A percentile compares a stretch with the other conserved stretches of the same genome.
These are phyloP conservation scores for Otolemur crassicaudatus DNA, from an alignment of 2,797 vertebrate genomes.

Conservation along the genomic window DNA sequence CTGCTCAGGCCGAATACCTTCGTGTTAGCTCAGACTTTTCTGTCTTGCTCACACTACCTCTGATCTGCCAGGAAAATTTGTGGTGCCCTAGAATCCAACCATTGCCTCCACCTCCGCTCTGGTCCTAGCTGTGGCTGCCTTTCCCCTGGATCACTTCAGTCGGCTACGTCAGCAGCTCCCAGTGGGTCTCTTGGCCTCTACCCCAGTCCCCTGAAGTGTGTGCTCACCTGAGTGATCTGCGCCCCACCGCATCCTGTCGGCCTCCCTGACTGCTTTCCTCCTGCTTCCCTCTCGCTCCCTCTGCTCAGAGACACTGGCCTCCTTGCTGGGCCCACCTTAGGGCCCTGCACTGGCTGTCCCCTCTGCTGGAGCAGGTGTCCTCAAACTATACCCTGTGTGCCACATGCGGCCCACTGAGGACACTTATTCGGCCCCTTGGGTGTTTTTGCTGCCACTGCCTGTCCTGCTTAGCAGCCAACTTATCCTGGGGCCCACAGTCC, in stretches of 20 bases:
- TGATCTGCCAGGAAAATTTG: not conserved
- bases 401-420: no score
- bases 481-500: no score
- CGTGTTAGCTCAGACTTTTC: not conserved
- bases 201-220: not conserved
- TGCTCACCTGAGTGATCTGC: not conserved
- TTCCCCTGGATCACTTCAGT: not conserved
- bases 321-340: not conserved
- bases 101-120: not conserved
- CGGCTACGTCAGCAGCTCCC: not conserved
- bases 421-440: no score
- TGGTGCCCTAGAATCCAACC: not conserved
- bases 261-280: not conserved
- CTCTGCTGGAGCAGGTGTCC: not conserved
- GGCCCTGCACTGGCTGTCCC: not conserved
- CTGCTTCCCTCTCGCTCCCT: not conserved
- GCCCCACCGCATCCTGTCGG: rapidly evolving
- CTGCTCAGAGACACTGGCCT: not conserved
- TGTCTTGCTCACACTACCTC: not conserved
- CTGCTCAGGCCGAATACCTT: not conserved
- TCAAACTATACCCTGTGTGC: no score
- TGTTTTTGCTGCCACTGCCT: no score
- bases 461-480: no score
- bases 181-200: not conserved
- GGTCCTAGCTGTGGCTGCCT: not conserved